Conservation (phyloP, 2,888 invertebrate genomes). For the Zhuqinia jingwanae region DNA sequence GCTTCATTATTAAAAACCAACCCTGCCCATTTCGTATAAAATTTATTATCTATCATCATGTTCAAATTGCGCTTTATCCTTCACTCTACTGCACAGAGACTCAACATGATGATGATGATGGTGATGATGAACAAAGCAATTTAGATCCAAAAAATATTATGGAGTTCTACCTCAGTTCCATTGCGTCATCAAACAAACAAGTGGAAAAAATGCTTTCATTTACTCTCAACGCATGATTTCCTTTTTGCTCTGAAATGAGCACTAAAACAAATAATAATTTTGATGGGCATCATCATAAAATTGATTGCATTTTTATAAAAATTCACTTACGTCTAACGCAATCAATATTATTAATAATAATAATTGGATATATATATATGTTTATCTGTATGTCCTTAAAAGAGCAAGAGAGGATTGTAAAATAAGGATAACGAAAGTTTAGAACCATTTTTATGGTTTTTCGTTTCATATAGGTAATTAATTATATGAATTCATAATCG, state of each 20-base stretch:
- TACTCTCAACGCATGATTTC: too few species aligned
- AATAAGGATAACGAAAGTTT: too few species aligned
- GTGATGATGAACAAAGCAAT: slow-evolving; percentile 12
- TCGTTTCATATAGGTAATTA: background rate
- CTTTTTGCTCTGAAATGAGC: background rate
- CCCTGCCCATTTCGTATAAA: slow-evolving; percentile 45
- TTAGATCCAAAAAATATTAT: background rate
- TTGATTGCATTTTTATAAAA: background rate
- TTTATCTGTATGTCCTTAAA: background rate
- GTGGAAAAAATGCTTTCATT: too few species aligned
- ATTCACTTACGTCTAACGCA: background rate
- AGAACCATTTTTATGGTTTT: background rate
- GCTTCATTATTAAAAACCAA: slow-evolving; percentile 61
- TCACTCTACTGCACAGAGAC: background rate
- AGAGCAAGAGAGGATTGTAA: too few species aligned
- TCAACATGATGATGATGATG: too few species aligned
- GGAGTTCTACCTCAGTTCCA: too few species aligned
- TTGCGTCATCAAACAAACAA: too few species aligned
- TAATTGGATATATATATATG: too few species aligned
- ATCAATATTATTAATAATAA: too few species aligned
- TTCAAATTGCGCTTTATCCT: background rate
- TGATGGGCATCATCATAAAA: background rate
- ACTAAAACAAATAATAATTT: background rate
- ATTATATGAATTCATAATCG: background rate
- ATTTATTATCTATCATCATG: slow-evolving; percentile 45